Evolutionary conservation across 2,113 vertebrate genomes (phyloP).

Genomic region (Aspiorhynchus laticeps): DNA sequence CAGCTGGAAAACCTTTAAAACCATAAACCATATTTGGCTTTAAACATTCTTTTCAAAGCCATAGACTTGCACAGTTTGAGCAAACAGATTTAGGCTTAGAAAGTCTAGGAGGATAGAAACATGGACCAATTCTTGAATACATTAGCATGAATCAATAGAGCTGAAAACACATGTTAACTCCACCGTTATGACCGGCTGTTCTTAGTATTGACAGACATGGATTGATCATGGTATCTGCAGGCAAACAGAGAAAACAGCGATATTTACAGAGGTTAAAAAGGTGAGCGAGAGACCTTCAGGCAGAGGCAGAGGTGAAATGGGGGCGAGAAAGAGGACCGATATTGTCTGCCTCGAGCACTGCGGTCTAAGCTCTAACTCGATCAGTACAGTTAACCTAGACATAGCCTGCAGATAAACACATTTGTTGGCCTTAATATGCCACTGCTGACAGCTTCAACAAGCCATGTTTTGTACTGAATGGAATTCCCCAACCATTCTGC

Average conservation of each 20-base stretch:
- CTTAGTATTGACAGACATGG: conserved; percentile 22
- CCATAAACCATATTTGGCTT: neutral
- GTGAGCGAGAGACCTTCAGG: neutral
- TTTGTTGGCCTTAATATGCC: conserved; percentile 43
- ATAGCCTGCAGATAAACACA: conserved; percentile 38
- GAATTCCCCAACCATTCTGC: conserved; percentile 51
- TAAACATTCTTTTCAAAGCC: neutral
- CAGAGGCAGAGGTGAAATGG: neutral
- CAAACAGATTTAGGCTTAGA: neutral
- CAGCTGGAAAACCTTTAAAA: conserved; percentile 4
- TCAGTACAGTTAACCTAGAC: conserved; percentile 27
- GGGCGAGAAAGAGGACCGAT: neutral
- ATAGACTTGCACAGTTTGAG: neutral
- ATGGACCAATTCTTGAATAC: neutral
- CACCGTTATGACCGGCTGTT: conserved; percentile 8
- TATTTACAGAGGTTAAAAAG: conserved; percentile 19
- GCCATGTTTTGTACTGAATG: conserved; percentile 38
- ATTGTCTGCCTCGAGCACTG: neutral
- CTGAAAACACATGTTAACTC: neutral
- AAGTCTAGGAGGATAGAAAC: neutral
- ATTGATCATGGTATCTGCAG: neutral
- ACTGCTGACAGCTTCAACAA: conserved; percentile 52
- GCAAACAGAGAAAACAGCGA: neutral
- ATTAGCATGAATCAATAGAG: conserved; percentile 32
- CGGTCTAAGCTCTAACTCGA: conserved; percentile 4